phyloP scores from a whole-genome alignment of 2,113 vertebrate genomes.

The Cyanoramphus novaezelandiae region DNA sequence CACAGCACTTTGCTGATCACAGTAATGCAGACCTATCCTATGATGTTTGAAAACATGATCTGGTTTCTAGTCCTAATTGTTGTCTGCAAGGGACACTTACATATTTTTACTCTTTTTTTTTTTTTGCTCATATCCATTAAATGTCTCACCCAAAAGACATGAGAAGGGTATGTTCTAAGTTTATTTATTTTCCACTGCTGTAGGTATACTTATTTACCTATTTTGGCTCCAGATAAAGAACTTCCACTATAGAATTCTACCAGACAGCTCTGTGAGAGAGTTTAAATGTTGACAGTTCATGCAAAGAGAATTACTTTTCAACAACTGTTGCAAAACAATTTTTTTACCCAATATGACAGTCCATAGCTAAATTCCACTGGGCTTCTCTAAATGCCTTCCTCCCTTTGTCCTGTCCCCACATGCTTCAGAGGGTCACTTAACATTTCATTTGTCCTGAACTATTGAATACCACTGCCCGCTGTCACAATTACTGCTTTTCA shows the following conservation, averaged over 20 bases:
- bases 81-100: not conserved
- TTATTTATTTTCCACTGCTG: not conserved
- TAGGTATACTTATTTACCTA: not conserved
- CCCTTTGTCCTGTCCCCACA: not conserved
- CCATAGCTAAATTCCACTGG: not conserved
- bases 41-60: not conserved
- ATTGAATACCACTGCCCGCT: fast-evolving
- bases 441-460: not conserved
- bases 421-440: not conserved
- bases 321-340: not conserved
- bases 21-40: not conserved
- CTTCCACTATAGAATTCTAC: not conserved
- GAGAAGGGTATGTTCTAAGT: not conserved
- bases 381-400: not conserved
- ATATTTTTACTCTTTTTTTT: not conserved
- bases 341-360: not conserved
- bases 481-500: not conserved
- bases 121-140: not conserved
- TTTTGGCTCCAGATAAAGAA: not conserved
- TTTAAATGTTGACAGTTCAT: not conserved
- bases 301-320: not conserved
- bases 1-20: not conserved
- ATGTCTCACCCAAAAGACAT: not conserved
- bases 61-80: not conserved
- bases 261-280: not conserved